Evolutionary conservation across 53 echinoderm and acorn worm species (phyloP).

Genomic region (Temnopleurus reevesii): DNA sequence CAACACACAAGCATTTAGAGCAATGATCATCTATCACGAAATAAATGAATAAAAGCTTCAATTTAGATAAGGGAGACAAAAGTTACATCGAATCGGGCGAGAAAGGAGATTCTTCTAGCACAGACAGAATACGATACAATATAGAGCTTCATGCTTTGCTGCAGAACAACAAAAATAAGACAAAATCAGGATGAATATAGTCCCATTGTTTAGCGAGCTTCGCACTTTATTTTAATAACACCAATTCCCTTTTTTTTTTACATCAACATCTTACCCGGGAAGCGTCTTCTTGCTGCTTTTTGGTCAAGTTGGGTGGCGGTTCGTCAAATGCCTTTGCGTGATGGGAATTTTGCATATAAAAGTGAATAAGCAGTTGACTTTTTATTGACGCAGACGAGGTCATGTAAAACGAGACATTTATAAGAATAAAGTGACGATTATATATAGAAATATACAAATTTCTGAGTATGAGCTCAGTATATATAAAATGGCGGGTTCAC

Average conservation of each 20-base stretch:
- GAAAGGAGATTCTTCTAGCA: constrained; percentile 26
- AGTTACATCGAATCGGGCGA: not conserved
- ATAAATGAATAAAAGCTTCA: not conserved
- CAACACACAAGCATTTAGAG: not conserved
- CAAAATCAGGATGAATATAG: not conserved
- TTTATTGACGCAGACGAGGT: constrained; percentile 19
- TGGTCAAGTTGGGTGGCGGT: constrained; percentile 80
- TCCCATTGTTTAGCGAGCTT: not conserved
- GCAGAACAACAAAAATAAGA: not conserved
- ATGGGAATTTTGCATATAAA: constrained; percentile 50
- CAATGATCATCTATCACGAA: not conserved
- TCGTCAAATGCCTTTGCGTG: constrained; percentile 66
- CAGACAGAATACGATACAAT: constrained; percentile 24
- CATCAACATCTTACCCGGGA: constrained; percentile 76
- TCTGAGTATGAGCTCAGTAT: not conserved
- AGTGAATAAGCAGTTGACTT: constrained; percentile 57
- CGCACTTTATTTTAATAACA: not conserved
- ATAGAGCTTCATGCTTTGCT: constrained; percentile 43
- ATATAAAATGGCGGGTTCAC: not conserved
- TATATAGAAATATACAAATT: not conserved
- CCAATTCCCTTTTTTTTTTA: constrained; percentile 9
- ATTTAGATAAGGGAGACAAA: constrained; percentile 16
- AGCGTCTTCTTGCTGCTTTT: constrained; percentile 88
- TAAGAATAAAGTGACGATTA: constrained; percentile 28
- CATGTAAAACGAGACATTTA: constrained; percentile 12